Evolutionary conservation across 2,113 vertebrate genomes (phyloP).

Genomic region (Cyanocitta stelleri): DNA sequence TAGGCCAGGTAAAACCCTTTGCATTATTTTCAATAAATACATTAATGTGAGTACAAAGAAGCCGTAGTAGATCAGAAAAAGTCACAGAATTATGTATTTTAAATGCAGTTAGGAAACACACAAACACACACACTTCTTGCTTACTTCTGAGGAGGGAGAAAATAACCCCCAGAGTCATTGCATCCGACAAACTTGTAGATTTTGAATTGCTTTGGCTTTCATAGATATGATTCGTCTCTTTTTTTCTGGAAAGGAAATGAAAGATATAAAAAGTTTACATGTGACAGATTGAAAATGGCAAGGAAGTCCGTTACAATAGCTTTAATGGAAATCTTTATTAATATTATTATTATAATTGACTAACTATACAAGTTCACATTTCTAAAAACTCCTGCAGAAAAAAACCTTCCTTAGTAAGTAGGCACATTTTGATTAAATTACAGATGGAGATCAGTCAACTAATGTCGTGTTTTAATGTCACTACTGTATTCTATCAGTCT

Average conservation of each 20-base stretch:
- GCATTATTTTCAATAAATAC: neutral
- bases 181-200: neutral
- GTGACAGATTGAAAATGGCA: neutral
- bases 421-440: neutral
- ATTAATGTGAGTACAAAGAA: neutral
- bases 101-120: neutral
- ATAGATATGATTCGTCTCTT: neutral
- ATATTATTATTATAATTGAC: neutral
- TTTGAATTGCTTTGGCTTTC: neutral
- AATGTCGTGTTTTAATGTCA: neutral
- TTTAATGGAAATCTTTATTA: neutral
- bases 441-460: neutral
- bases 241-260: neutral
- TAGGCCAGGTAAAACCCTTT: neutral
- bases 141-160: neutral
- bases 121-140: neutral
- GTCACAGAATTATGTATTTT: neutral
- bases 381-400: neutral
- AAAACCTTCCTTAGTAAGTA: neutral
- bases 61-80: neutral
- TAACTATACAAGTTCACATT: neutral
- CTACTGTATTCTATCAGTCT: neutral
- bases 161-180: neutral
- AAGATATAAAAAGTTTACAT: neutral
- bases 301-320: neutral